Evolutionary conservation across 2,113 vertebrate genomes (phyloP).

Genomic region (Phodopus roborovskii): DNA sequence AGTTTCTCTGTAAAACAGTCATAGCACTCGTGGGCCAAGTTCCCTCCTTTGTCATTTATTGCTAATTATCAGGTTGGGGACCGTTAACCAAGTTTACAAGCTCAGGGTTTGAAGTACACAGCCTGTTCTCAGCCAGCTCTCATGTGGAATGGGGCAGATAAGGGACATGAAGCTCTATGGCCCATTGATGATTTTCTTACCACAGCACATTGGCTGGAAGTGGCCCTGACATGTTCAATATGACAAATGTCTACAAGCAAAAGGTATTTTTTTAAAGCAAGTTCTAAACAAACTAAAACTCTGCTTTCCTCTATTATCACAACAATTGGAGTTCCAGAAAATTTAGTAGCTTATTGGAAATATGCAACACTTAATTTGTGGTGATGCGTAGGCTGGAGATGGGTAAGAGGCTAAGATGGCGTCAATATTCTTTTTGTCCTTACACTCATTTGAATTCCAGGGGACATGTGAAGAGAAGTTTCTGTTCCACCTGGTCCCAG

Average conservation of each 20-base stretch:
- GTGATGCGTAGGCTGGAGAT: not conserved
- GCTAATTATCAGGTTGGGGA: not conserved
- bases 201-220: not conserved
- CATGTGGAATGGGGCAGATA: not conserved
- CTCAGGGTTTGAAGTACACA: not conserved
- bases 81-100: not conserved
- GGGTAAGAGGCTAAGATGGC: not conserved
- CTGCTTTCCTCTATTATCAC: not conserved
- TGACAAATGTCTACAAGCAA: not conserved
- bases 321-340: not conserved
- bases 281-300: not conserved
- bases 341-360: not conserved
- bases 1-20: slow-evolving; percentile 51
- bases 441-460: not conserved
- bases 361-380: not conserved
- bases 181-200: not conserved
- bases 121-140: not conserved
- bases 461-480: too few species aligned
- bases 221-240: not conserved
- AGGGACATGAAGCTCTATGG: not conserved
- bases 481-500: too few species aligned
- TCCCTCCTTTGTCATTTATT: slow-evolving; percentile 14
- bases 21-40: not conserved
- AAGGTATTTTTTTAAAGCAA: not conserved
- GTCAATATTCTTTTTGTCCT: not conserved